phyloP scores from a whole-genome alignment of 2,888 invertebrate genomes.

The Drosophila lutescens region DNA sequence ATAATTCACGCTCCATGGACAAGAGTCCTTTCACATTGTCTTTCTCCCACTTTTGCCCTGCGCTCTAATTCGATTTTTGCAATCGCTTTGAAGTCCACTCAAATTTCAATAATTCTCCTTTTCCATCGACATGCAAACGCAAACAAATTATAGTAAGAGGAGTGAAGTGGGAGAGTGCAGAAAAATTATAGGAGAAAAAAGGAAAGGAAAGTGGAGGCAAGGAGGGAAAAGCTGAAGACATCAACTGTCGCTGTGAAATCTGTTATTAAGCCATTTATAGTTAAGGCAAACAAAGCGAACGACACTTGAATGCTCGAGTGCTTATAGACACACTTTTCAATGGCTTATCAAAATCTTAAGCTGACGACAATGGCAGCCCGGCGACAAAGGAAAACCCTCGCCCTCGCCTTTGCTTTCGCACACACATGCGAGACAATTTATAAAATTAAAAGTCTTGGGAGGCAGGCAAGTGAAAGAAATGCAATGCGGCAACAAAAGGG shows the following conservation, averaged over 20 bases:
- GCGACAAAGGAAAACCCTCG: slow-evolving; percentile 49
- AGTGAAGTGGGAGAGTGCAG: slow-evolving; percentile 18
- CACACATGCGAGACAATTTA: slow-evolving; percentile 53
- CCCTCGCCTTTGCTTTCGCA: background rate
- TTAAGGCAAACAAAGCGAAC: slow-evolving; percentile 54
- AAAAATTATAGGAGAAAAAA: slow-evolving; percentile 1
- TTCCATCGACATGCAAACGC: slow-evolving; percentile 64
- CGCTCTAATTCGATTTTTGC: slow-evolving; percentile 71
- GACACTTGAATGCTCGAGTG: slow-evolving; percentile 63
- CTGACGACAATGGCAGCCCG: slow-evolving; percentile 57
- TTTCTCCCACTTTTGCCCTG: slow-evolving; percentile 37
- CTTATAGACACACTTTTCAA: slow-evolving; percentile 76
- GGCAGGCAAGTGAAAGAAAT: slow-evolving; percentile 47
- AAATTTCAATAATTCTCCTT: slow-evolving; percentile 75
- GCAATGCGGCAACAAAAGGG: slow-evolving; percentile 38
- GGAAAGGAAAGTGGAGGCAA: background rate
- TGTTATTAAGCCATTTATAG: slow-evolving; percentile 65
- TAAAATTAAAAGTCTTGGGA: slow-evolving; percentile 59
- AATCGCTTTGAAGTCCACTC: slow-evolving; percentile 79
- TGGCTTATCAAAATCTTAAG: slow-evolving; percentile 78
- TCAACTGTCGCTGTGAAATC: slow-evolving; percentile 56
- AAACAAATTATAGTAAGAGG: slow-evolving; percentile 60
- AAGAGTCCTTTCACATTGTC: slow-evolving; percentile 59
- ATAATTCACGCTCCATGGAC: slow-evolving; percentile 74
- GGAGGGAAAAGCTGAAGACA: slow-evolving; percentile 33